Base-by-base conservation (phyloP, 2,113 vertebrate genomes). In the Rousettus leschenaultii region DNA sequence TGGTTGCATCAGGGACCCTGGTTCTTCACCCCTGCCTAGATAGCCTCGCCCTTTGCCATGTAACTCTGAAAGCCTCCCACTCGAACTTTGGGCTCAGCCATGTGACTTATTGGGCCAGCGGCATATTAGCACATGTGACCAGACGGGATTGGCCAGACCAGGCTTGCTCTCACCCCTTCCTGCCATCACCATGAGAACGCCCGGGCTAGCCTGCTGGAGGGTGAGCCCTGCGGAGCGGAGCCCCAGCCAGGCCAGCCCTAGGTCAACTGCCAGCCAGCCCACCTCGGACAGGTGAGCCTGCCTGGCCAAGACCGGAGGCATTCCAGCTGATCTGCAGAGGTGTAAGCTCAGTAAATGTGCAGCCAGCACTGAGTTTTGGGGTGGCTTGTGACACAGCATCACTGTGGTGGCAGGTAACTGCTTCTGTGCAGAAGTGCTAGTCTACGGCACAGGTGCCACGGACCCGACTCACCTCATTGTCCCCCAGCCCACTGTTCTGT, bases 381-480 rank as follows among this genome's bases (percentile, higher is more conserved):
- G 77, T 51, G 2, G 16, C 24, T 16, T 45, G 85, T 4, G 15
- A 35, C 12, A 3, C 0, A 4, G 33, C 30, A 1, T 43, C 2
- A 0, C 10, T 3, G 11, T 35, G 74, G 55, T 35, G 74, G 16
- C 7, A 13, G 73, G 4, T 21, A 33, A 40, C 28, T 22, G 40
- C 45, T 2, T 55, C 35, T 6, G 21, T 16, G 3, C 35, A 45
- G 30, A 53, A 85, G 53, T 38, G 0, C 14, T 9, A 0, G 21
- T 11, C 53, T 53, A 7, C 74, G 61, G 70, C 2, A 11, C 28
- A 57, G 68, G 40, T 1, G 15, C n/a, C 3, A 0, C 53, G 55
- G 55, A 11, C 26, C 4, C 0, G 0, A 83, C 98, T 98, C 91
- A 99, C 99, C 99, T 99, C 97, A 43, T 99, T 99, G 90, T 97